A percentile compares a stretch with the other conserved stretches of the same genome.
These are phyloP conservation scores for Aphelenchoides avenae DNA, from an alignment of 1,140 invertebrate genomes.

Conservation along the genomic window DNA sequence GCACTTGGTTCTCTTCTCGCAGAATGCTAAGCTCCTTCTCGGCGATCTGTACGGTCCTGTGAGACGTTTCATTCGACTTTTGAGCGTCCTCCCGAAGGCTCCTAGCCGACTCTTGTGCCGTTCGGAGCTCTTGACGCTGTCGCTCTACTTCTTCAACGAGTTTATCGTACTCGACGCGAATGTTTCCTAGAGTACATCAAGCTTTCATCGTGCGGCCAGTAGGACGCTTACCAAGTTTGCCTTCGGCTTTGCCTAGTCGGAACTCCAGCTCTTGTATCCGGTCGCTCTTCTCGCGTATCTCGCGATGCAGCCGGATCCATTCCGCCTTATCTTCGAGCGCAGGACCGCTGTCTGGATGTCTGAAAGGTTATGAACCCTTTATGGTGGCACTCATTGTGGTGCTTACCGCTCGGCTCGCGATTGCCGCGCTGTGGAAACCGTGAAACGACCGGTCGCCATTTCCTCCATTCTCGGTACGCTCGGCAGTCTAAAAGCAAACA, in stretches of 20 bases:
- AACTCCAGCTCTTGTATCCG: conserved; percentile 22
- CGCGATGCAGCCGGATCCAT: conserved; percentile 34
- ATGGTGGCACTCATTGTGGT: too few species aligned
- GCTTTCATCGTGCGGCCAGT: too few species aligned
- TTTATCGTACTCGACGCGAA: conserved; percentile 31
- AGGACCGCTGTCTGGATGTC: conserved; percentile 18
- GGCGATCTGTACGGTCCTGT: conserved; percentile 18
- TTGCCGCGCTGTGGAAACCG: too few species aligned
- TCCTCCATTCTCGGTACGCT: too few species aligned
- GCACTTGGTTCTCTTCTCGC: conserved; percentile 33
- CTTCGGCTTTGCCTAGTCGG: conserved; percentile 23
- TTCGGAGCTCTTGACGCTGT: conserved; percentile 16
- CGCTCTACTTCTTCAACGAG: conserved; percentile 21
- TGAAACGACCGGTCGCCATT: too few species aligned
- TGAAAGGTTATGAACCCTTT: too few species aligned
- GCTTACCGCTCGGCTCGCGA: too few species aligned
- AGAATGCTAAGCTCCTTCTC: conserved; percentile 32
- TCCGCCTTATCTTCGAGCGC: conserved; percentile 31
- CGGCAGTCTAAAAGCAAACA: too few species aligned
- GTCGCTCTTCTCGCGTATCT: conserved; percentile 25
- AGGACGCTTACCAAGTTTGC: too few species aligned
- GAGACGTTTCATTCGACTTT: neutral
- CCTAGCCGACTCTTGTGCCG: conserved; percentile 18
- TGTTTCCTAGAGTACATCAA: too few species aligned
- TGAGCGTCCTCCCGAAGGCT: conserved; percentile 15